Percentiles rank a stretch among this genome's conserved stretches.
Conservation (phyloP, 2,797 vertebrate genomes). For the Morus bassanus region DNA sequence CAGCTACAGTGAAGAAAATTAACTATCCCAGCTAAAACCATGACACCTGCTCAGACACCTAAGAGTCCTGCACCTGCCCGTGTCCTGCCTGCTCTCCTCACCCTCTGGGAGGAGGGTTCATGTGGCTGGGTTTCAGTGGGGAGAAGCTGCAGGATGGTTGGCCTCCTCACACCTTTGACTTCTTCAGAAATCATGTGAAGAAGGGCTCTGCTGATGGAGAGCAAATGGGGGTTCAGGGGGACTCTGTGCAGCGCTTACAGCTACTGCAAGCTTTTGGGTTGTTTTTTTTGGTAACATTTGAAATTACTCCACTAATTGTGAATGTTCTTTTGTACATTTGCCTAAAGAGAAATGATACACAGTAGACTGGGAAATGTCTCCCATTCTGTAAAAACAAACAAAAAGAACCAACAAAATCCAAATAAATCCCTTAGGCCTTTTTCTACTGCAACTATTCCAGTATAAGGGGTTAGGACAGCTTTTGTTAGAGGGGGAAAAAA, state of each 20-base stretch:
- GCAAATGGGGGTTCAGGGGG: neutral
- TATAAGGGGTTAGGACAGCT: neutral
- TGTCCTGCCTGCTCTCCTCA: neutral
- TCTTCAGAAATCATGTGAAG: neutral
- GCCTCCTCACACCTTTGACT: neutral
- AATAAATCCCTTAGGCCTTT: neutral
- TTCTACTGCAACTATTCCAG: neutral
- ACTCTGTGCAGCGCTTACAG: neutral
- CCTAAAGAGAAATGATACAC: neutral
- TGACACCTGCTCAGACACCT: neutral
- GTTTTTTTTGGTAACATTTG: neutral
- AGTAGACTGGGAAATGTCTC: neutral
- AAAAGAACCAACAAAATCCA: neutral
- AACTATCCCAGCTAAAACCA: too few relatives aligned
- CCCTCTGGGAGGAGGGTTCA: neutral
- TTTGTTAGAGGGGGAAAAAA: fast-evolving
- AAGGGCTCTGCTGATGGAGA: neutral
- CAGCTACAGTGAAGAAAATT: too few relatives aligned
- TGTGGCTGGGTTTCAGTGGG: neutral
- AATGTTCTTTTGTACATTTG: neutral
- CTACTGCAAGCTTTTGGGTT: neutral
- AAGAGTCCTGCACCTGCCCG: neutral
- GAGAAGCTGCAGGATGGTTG: neutral
- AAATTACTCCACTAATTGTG: neutral
- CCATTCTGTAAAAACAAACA: neutral